Base-by-base conservation (phyloP, 2,888 invertebrate genomes). In the Koerneria pararmatus region DNA sequence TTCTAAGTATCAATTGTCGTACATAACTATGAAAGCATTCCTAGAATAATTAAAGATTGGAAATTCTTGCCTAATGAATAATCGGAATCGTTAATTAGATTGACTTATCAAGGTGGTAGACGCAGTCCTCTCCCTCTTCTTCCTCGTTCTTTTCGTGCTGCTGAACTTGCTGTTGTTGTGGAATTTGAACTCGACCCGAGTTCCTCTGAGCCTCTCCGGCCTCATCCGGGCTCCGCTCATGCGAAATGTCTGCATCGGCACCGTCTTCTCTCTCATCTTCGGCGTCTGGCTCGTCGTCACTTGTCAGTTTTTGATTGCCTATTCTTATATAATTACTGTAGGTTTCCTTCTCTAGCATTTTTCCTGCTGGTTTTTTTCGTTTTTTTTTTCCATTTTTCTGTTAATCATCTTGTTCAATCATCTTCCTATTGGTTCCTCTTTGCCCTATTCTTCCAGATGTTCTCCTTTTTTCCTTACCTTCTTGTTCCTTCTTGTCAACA, bases 261-360 rank as follows among this genome's bases (percentile, higher is more conserved):
- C 54, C 19, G 24, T 64, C 8, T 64, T 64, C 56, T 56, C 56
- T 34, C 54, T 64, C 27, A 15, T 64, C 6, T 64, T 56, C 34
- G 22, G 54, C 1, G 8, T 64, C 5, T 64, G 64, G 64, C 54
- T 56, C 24, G 64, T 56, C 15, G 34, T 64, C 24, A 64, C 64
- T 5, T 46, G 64, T 64, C 31, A 64, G 64, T 31, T n/a, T 29
- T 4, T 3, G 4, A 27, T 48, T n/a, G 48, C 29, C 4, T 3
- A 60, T n/a, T 24, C n/a, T 41, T 15, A 46, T 11, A 2, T 34
- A 6, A 51, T 11, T 11, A 51, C 6, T 24, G n/a, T 56, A 4
- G 31, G 32, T 11, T 31, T 56, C 11, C 8, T 8, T 51, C 6
- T 22, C 8, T 15, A 51, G 22, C 8, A 15, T 22, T 22, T 51